A percentile compares a stretch with the other conserved stretches of the same genome.
Evolutionary conservation across 2,797 vertebrate genomes (phyloP).

Genomic region (Cirrhinus molitorella): DNA sequence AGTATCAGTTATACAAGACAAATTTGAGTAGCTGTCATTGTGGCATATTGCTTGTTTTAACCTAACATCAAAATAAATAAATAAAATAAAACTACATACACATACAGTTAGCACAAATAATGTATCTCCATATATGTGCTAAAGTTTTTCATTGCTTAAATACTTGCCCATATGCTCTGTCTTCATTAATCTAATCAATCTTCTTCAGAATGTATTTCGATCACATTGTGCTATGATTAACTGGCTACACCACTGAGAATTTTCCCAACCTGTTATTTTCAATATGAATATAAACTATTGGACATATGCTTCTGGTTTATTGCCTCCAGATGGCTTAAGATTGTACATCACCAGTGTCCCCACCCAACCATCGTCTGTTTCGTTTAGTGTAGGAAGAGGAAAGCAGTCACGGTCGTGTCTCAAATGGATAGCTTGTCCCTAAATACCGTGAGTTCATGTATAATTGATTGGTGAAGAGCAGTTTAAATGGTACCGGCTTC

Average conservation of each 20-base stretch:
- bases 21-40: neutral
- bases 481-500: neutral
- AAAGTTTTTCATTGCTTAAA: neutral
- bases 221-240: constrained; percentile 48
- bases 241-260: constrained; percentile 51
- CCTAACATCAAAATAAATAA: too few species aligned
- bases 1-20: neutral
- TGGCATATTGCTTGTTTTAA: neutral
- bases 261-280: constrained; percentile 62
- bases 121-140: neutral
- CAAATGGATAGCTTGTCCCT: constrained; percentile 45
- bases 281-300: constrained; percentile 60
- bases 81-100: neutral
- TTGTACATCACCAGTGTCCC: constrained; percentile 61
- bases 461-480: constrained; percentile 39
- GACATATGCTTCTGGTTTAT: constrained; percentile 63
- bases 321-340: constrained; percentile 65
- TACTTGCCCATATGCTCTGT: neutral
- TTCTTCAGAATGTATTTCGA: constrained; percentile 26
- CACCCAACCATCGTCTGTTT: constrained; percentile 30
- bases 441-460: constrained; percentile 39
- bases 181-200: neutral
- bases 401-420: constrained; percentile 38
- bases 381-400: constrained; percentile 25
- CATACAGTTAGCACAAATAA: neutral